These are phyloP conservation scores for Pristionchus mayeri DNA, from an alignment of 2,888 invertebrate genomes.

Conservation along the genomic window DNA sequence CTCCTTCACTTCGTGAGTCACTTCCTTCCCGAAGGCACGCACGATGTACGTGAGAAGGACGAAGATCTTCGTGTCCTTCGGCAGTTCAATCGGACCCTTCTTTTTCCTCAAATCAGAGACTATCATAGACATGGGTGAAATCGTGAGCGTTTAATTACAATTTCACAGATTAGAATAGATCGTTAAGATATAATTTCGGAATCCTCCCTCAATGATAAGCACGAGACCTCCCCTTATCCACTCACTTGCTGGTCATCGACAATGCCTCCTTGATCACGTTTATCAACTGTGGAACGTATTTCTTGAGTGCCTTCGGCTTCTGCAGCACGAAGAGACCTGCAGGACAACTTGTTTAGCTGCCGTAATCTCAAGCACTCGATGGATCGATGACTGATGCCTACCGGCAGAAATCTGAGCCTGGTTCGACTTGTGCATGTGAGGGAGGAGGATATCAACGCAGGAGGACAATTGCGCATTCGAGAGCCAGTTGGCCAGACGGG, in stretches of 20 bases:
- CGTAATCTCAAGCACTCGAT: neutral
- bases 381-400: neutral
- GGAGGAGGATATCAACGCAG: neutral
- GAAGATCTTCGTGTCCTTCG: conserved; percentile 88
- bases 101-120: no score
- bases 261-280: conserved; percentile 36
- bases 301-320: conserved; percentile 28
- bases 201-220: no score
- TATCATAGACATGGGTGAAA: no score
- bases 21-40: conserved; percentile 85
- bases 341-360: no score
- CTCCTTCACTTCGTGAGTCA: conserved; percentile 83
- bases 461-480: neutral
- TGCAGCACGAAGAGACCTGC: conserved; percentile 38
- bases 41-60: conserved; percentile 92
- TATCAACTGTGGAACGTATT: conserved; percentile 1
- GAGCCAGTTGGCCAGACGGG: neutral
- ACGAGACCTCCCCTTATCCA: no score
- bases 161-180: no score
- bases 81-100: neutral
- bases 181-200: no score
- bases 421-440: neutral
- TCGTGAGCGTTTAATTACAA: no score
- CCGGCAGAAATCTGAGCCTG: conserved; percentile 31
- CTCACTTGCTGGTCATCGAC: neutral